Evolutionary conservation across 2,888 invertebrate genomes (phyloP).

Genomic region (Abscondita cerata): DNA sequence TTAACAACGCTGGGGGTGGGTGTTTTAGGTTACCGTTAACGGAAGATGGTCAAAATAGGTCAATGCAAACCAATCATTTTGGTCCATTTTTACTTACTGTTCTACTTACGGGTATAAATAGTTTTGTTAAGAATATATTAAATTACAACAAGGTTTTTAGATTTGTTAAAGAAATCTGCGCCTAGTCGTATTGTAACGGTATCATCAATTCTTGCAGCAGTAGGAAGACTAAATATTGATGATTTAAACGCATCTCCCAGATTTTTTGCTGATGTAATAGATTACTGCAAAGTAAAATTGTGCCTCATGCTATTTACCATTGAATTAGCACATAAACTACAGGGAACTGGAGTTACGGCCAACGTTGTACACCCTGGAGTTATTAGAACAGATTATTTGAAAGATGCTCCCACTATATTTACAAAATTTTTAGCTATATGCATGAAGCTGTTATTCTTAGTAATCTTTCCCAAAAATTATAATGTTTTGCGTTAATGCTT

Average conservation of each 20-base stretch:
- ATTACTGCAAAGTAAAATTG: no score
- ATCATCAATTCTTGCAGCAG: not conserved
- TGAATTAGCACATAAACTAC: constrained; percentile 51
- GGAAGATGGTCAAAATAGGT: not conserved
- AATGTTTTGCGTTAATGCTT: no score
- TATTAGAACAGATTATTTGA: constrained; percentile 48
- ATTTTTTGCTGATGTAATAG: no score
- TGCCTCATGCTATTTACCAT: constrained; percentile 41
- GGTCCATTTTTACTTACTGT: constrained; percentile 39
- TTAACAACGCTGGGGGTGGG: not conserved
- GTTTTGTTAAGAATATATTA: not conserved
- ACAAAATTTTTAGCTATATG: not conserved
- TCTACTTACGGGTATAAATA: not conserved
- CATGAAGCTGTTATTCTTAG: no score
- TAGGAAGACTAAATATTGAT: not conserved
- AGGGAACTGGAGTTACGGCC: constrained; percentile 49
- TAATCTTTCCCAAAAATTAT: no score
- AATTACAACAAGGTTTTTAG: not conserved
- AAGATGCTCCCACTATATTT: no score
- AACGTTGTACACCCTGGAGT: constrained; percentile 55
- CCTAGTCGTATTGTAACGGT: not conserved
- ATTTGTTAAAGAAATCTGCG: not conserved
- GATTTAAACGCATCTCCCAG: no score
- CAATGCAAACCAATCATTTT: not conserved
- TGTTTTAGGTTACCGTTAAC: not conserved